phyloP scores from a whole-genome alignment of 2,113 vertebrate species.

The Grus americana region DNA sequence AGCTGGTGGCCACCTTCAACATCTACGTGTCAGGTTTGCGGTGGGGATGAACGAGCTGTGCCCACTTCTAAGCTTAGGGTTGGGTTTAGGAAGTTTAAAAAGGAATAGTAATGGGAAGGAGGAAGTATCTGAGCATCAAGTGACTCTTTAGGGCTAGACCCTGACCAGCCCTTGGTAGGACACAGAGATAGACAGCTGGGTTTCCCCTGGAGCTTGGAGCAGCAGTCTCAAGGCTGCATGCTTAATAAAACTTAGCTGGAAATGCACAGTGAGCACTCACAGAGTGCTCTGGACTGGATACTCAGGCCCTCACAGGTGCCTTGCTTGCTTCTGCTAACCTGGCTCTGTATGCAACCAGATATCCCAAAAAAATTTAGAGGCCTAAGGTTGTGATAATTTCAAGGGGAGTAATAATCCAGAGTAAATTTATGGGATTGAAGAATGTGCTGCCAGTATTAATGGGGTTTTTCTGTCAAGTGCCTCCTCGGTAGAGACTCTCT shows the following conservation, averaged over 20 bases:
- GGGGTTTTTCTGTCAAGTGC: background rate
- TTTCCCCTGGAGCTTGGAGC: background rate
- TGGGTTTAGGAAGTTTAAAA: background rate
- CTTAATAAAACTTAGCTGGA: background rate
- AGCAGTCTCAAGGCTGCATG: background rate
- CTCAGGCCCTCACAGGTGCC: background rate
- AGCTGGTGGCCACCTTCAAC: background rate
- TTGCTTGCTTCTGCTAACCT: background rate
- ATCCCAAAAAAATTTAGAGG: background rate
- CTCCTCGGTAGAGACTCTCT: background rate
- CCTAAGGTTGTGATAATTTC: background rate
- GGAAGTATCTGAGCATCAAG: background rate
- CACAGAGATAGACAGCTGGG: fast-evolving
- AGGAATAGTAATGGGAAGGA: background rate
- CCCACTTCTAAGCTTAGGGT: fast-evolving
- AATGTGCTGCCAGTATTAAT: background rate
- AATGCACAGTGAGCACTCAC: background rate
- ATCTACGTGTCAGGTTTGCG: fast-evolving
- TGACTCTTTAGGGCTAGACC: background rate
- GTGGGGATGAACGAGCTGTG: background rate
- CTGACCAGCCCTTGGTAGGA: background rate
- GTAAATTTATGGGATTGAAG: background rate
- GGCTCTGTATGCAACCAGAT: background rate
- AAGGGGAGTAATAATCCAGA: background rate
- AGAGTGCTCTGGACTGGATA: background rate